Evolutionary conservation across 2,888 invertebrate species (phyloP).

Genomic region (Pemphredon lugubris): DNA sequence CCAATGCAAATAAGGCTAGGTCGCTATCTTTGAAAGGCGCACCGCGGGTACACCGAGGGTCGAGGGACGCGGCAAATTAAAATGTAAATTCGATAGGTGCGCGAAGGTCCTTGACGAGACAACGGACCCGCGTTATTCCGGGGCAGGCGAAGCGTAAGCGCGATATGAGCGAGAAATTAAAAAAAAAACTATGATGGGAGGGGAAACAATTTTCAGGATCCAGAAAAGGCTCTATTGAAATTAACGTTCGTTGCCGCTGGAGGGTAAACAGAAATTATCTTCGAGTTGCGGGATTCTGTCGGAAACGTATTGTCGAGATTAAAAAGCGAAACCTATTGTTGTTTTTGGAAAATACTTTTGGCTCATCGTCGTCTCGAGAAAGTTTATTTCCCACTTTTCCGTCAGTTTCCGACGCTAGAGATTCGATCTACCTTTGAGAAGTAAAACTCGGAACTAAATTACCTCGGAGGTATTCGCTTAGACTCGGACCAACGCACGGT

Average conservation of each 20-base stretch:
- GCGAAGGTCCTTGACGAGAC: constrained; percentile 5
- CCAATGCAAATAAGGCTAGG: constrained; percentile 42
- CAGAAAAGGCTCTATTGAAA: too few relatives aligned
- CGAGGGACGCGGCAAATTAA: constrained; percentile 26
- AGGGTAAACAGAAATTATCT: too few relatives aligned
- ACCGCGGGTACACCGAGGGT: constrained; percentile 5
- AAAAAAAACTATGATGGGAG: too few relatives aligned
- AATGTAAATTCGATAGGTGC: constrained; percentile 43
- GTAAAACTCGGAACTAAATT: constrained; percentile 42
- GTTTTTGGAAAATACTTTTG: constrained; percentile 34
- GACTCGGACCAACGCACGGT: constrained; percentile 12
- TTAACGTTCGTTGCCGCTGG: too few relatives aligned
- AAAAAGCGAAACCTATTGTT: background rate
- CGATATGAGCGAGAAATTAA: too few relatives aligned
- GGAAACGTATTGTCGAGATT: background rate
- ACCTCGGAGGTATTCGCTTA: too few relatives aligned
- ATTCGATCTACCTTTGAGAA: constrained; percentile 23
- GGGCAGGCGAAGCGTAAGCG: background rate
- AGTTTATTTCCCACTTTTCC: constrained; percentile 47
- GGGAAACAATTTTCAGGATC: too few relatives aligned
- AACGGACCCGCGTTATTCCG: background rate
- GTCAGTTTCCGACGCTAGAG: constrained; percentile 17
- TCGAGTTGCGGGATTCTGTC: too few relatives aligned
- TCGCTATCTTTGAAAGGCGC: constrained; percentile 19
- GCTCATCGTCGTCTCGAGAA: constrained; percentile 42